Evolutionary conservation across 2,113 vertebrate species (phyloP).

Genomic region (Chaetops frenatus): DNA sequence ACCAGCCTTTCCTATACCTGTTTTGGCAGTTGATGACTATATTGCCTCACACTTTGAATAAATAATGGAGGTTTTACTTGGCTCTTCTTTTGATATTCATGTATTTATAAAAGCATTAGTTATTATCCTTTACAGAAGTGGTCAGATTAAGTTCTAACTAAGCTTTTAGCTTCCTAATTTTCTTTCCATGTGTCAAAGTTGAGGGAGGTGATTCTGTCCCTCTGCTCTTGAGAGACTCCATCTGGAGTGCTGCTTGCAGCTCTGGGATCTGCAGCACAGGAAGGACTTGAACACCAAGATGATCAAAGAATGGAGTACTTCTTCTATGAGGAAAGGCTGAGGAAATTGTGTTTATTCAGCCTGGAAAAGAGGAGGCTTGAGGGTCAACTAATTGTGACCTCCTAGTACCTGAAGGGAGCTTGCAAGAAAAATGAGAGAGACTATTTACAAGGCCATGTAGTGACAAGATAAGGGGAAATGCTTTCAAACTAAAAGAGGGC

Average conservation of each 20-base stretch:
- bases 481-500: neutral
- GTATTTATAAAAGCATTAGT: neutral
- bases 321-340: neutral
- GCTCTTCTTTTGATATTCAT: neutral
- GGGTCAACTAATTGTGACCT: neutral
- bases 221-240: neutral
- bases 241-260: neutral
- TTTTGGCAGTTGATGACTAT: neutral
- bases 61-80: neutral
- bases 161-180: neutral
- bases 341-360: neutral
- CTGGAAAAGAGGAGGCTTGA: neutral
- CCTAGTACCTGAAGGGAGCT: neutral
- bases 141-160: neutral
- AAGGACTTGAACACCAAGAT: neutral
- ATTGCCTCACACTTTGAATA: neutral
- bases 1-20: neutral
- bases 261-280: neutral
- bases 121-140: neutral
- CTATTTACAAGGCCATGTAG: neutral
- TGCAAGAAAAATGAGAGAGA: neutral
- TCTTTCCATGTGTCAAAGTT: accelerated
- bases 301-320: neutral
- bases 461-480: neutral
- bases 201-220: neutral